Evolutionary conservation across 2,888 invertebrate species (phyloP), one percentile per base, ranked within the genome.

Genomic region (Helicoverpa assulta): DNA sequence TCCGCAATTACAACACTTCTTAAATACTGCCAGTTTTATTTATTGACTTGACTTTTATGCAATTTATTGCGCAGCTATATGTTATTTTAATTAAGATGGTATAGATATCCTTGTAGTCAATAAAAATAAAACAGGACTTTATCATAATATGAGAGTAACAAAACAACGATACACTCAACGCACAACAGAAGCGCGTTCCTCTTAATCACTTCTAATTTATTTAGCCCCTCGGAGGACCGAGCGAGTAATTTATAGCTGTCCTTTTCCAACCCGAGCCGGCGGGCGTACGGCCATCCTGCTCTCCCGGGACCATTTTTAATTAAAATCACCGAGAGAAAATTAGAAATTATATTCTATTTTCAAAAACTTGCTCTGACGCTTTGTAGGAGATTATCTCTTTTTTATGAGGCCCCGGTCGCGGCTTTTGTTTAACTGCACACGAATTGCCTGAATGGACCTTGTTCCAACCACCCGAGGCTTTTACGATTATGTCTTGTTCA

Each of bases 291-390:
- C 89, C 90, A 83, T 95, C 95, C 90, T 92, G 81, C 83, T 95
- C 95, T 91, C 92, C 78, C 87, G 95, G 94, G 95, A 93, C 94
- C 95, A 93, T 95, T 95, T 95, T 95, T 95, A 95, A 95, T 95
- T 95, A 95, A 95, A 95, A 95, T 94, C 94, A 92, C 94, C 93
- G 93, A 86, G 94, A 95, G 95, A 94, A 94, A 95, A 95, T 95
- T 95, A 95, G 95, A 95, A 95, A 95, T 95, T 95, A 95, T 95
- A 95, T 95, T 95, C 95, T 95, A 95, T 95, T 95, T 95, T 93
- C 95, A 92, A 94, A 95, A 95, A 95, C 95, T 95, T 95, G 95
- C 91, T 94, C 94, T 92, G 95, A 92, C 92, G 95, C 91, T 95
- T 95, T 95, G 95, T 92, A 84, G 91, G 92, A 93, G 95, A 95